A percentile compares a stretch with the other conserved stretches of the same genome.
Conservation (phyloP, 2,797 vertebrate species). For the Dendrocincla fuliginosa region DNA sequence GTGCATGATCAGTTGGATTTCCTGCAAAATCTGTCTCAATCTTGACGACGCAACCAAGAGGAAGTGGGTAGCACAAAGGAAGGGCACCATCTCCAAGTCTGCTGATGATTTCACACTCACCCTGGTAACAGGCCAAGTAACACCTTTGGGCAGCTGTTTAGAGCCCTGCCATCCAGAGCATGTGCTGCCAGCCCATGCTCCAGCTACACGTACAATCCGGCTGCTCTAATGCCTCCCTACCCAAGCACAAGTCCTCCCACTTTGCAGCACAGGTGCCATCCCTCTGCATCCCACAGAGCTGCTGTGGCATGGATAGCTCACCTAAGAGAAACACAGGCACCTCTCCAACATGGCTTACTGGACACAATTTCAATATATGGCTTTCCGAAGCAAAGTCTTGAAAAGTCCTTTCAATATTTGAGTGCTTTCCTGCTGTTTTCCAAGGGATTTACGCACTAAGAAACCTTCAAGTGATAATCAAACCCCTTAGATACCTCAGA, state of each 20-base stretch:
- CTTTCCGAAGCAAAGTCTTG: not conserved
- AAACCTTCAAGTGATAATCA: not conserved
- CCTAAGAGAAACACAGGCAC: not conserved
- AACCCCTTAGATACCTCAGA: not conserved
- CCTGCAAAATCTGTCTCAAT: not conserved
- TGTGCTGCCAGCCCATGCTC: fast-evolving
- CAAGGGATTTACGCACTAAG: not conserved
- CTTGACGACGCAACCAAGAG: not conserved
- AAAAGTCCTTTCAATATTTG: not conserved
- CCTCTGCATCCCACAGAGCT: fast-evolving
- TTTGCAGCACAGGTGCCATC: not conserved
- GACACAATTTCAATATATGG: not conserved
- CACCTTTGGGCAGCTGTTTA: not conserved
- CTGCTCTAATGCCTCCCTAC: not conserved
- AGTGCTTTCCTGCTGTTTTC: not conserved
- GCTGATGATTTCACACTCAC: not conserved
- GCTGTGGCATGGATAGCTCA: fast-evolving
- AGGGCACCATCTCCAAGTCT: fast-evolving
- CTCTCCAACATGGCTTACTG: fast-evolving
- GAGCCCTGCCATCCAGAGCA: not conserved
- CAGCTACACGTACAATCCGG: fast-evolving
- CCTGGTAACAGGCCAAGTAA: not conserved
- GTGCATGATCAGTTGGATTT: not conserved
- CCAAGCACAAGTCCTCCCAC: not conserved
- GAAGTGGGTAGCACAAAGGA: not conserved